Evolutionary conservation across 2,888 invertebrate genomes (phyloP), one percentile per base, ranked within the genome.

Genomic region (Dastarcus helophoroides): DNA sequence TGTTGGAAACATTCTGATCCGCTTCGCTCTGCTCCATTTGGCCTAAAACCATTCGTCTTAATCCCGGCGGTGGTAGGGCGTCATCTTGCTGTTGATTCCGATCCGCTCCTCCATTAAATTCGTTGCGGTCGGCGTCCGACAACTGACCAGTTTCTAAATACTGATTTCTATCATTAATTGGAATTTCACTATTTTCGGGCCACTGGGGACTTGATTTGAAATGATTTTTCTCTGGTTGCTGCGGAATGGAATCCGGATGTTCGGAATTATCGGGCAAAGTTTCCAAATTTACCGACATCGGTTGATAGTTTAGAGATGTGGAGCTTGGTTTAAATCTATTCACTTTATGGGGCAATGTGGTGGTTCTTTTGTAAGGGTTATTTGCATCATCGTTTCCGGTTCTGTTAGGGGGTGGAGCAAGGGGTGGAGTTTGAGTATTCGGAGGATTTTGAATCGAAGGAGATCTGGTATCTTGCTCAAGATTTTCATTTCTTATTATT

Each of bases 81-180:
- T 71, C 68, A 35, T 40, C 41, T 10, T 36, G 36, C 27, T 43
- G 48, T 14, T 25, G 31, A 12, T 31, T 32, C 22, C 37, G 31
- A 14, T 33, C 33, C 6, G 32, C 28, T 24, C 28, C 43, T 14
- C 32, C 32, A 27, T 45, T 42, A 22, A 34, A 24, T 13, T 38
- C 36, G 26, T 36, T 40, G n/a, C 41, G 35, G 42, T 67, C 66
- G 6, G 63, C 60, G 43, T 73, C 71, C 2, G 78, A 79, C 26
- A 81, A 58, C 48, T 80, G 79, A 10, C 80, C 80, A 2, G 81
- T 82, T 59, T 81, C 80, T 35, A 82, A 59, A 54, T 82, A 82
- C 54, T 81, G 77, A 53, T 81, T 79, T 34, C 81, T 65, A 45
- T 82, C 81, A 52, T 72, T 74, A 37, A 71, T 73, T 0, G 77